Evolutionary conservation across 2,797 vertebrate species (phyloP).

Genomic region (Oophaga sylvatica): DNA sequence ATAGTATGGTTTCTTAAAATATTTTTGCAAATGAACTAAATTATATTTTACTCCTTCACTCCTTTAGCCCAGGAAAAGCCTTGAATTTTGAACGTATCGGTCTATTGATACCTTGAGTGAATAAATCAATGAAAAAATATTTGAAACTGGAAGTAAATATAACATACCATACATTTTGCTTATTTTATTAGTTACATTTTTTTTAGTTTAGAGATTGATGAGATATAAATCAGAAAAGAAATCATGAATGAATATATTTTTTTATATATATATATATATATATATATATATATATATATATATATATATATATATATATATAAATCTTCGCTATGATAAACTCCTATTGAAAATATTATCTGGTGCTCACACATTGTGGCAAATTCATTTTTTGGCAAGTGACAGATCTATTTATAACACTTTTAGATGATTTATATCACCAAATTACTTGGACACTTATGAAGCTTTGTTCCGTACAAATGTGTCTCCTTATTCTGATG

Average conservation of each 20-base stretch:
- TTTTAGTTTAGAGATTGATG: too few species aligned
- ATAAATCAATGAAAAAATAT: too few species aligned
- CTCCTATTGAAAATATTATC: neutral
- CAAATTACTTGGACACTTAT: neutral
- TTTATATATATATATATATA: too few species aligned
- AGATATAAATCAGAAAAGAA: too few species aligned
- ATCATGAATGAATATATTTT: too few species aligned
- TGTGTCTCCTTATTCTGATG: neutral
- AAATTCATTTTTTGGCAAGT: neutral
- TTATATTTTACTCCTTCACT: neutral
- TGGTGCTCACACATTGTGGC: neutral
- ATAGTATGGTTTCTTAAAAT: too few species aligned
- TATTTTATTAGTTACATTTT: too few species aligned
- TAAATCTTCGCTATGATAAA: neutral
- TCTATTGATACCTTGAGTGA: neutral
- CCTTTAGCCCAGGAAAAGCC: neutral
- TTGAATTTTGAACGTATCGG: neutral
- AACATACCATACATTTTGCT: too few species aligned
- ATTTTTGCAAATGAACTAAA: too few species aligned
- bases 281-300: too few species aligned
- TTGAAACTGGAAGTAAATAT: neutral
- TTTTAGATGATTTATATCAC: constrained; percentile 4
- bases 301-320: too few species aligned
- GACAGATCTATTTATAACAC: neutral
- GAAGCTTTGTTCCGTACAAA: neutral